phyloP scores from a whole-genome alignment of 2,113 vertebrate genomes.

The Aegithalos caudatus region DNA sequence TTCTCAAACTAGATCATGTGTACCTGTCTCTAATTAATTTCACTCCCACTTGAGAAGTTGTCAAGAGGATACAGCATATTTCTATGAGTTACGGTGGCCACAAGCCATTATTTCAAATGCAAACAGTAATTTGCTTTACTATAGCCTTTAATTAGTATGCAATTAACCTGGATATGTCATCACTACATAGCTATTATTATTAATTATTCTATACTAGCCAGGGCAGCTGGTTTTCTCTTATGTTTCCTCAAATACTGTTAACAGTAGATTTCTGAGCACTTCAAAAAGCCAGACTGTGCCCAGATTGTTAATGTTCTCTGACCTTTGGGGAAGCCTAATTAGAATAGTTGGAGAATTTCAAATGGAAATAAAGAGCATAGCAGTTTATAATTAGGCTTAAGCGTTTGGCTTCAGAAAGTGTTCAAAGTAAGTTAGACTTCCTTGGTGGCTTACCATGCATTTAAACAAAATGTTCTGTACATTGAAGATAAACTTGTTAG shows the following conservation, averaged over 20 bases:
- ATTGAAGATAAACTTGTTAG: not conserved
- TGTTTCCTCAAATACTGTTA: slow-evolving; percentile 33
- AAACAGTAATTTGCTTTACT: slow-evolving; percentile 51
- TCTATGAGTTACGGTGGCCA: not conserved
- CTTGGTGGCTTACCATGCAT: not conserved
- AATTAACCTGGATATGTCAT: slow-evolving; percentile 63
- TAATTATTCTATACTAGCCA: slow-evolving; percentile 30
- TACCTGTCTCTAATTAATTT: slow-evolving; percentile 3
- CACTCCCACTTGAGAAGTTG: slow-evolving; percentile 8
- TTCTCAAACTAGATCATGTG: not conserved
- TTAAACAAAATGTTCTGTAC: not conserved
- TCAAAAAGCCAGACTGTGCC: not conserved
- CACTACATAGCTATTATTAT: slow-evolving; percentile 44
- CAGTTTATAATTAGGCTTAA: slow-evolving; percentile 32
- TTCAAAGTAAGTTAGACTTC: not conserved
- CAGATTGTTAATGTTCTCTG: slow-evolving; percentile 21
- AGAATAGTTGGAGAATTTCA: not conserved
- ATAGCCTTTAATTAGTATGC: slow-evolving; percentile 53
- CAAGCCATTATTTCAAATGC: slow-evolving; percentile 26
- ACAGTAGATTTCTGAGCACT: not conserved
- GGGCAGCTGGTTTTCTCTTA: slow-evolving; percentile 19
- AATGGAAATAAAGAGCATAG: not conserved
- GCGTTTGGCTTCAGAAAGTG: not conserved
- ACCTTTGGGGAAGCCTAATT: slow-evolving; percentile 43
- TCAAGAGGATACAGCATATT: not conserved